A percentile compares a stretch with the other conserved stretches of the same genome.
phyloP scores from a whole-genome alignment of 2,797 vertebrate species.

The Mallotus villosus region DNA sequence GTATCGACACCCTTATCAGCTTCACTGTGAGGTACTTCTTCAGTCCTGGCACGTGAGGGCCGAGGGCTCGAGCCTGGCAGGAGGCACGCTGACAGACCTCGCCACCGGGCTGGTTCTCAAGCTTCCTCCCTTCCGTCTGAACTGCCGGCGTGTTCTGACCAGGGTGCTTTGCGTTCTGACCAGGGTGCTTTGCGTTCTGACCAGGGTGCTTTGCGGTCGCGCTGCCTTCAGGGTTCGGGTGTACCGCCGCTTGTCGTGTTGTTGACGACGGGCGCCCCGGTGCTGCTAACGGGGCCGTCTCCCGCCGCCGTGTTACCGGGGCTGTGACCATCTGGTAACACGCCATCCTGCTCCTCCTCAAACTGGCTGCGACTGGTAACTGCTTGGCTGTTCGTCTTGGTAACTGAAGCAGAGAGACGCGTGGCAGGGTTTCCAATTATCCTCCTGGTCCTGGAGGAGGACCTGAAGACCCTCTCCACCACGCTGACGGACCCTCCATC shows the following conservation, averaged over 20 bases:
- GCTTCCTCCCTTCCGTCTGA: neutral
- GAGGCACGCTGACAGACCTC: slow-evolving; percentile 37
- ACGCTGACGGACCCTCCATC: slow-evolving; percentile 48
- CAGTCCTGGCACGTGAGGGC: slow-evolving; percentile 55
- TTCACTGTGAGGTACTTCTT: slow-evolving; percentile 75
- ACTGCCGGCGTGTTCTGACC: neutral
- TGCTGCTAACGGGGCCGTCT: slow-evolving; percentile 20
- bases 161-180: slow-evolving; percentile 17
- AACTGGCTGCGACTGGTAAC: slow-evolving; percentile 16
- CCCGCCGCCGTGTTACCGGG: slow-evolving; percentile 18
- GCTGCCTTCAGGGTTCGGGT: slow-evolving; percentile 9
- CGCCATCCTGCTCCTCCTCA: slow-evolving; percentile 31
- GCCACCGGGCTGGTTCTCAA: slow-evolving; percentile 19
- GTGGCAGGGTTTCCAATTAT: slow-evolving; percentile 10
- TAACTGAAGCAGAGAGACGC: slow-evolving; percentile 29
- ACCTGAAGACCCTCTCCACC: slow-evolving; percentile 37
- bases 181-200: slow-evolving; percentile 15
- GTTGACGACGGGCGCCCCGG: slow-evolving; percentile 24
- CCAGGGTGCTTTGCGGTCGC: slow-evolving; percentile 18
- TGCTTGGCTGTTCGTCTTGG: slow-evolving; percentile 22
- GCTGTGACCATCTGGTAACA: slow-evolving; percentile 32
- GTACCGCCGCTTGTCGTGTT: slow-evolving; percentile 26
- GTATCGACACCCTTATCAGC: slow-evolving; percentile 68
- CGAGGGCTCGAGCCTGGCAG: slow-evolving; percentile 44
- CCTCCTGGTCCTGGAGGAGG: slow-evolving; percentile 47